phyloP scores from a whole-genome alignment of 1,140 invertebrate genomes.

The Drosophila lacteicornis region DNA sequence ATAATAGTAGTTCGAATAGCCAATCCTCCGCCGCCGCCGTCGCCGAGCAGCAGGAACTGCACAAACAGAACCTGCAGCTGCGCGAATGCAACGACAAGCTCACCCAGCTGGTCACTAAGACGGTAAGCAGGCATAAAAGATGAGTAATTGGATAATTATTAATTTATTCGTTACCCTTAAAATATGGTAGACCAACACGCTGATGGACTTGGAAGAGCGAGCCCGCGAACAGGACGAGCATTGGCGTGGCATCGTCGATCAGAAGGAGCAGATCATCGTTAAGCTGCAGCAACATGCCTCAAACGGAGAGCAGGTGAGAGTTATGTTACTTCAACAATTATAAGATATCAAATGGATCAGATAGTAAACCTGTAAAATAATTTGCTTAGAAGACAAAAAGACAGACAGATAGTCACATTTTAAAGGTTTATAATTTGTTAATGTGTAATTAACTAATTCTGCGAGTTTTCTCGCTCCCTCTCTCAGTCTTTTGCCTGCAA shows the following conservation, averaged over 20 bases:
- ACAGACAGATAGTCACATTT: too few species aligned
- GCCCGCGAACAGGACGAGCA: constrained; percentile 81
- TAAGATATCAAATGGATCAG: not conserved
- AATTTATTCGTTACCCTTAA: not conserved
- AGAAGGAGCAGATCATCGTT: constrained; percentile 78
- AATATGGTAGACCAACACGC: constrained; percentile 68
- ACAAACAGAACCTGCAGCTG: constrained; percentile 87
- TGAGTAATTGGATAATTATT: not conserved
- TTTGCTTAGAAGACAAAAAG: not conserved
- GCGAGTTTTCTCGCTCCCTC: too few species aligned
- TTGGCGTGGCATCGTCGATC: constrained; percentile 78
- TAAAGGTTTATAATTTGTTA: too few species aligned
- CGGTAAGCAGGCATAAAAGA: constrained; percentile 86
- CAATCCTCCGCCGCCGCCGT: constrained; percentile 59
- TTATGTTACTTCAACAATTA: not conserved
- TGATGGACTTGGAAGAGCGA: constrained; percentile 75
- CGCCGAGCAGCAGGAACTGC: constrained; percentile 68
- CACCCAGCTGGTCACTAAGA: constrained; percentile 90
- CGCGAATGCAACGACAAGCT: constrained; percentile 89
- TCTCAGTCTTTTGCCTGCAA: too few species aligned
- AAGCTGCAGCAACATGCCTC: constrained; percentile 78
- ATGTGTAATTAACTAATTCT: too few species aligned
- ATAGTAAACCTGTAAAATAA: not conserved
- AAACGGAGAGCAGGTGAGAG: constrained; percentile 75
- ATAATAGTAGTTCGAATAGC: constrained; percentile 81